Conservation (phyloP, 2,888 invertebrate genomes). For the Odontocolon sp. region DNA sequence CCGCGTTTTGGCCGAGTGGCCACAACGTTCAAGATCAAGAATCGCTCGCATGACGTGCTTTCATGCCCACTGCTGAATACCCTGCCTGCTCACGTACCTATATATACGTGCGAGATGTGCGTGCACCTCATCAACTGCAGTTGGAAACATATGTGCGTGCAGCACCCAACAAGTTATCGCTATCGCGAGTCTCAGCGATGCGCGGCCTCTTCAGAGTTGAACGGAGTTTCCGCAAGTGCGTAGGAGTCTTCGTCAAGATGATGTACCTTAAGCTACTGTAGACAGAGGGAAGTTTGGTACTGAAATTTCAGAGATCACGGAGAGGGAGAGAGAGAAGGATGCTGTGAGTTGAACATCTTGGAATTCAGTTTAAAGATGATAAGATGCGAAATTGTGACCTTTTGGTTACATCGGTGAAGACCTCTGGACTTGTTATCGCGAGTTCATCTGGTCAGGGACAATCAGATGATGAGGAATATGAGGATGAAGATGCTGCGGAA, state of each 20-base stretch:
- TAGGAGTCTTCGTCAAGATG: slow-evolving; percentile 38
- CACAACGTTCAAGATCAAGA: slow-evolving; percentile 23
- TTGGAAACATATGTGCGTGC: neutral
- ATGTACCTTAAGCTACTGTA: neutral
- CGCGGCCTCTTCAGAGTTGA: slow-evolving; percentile 20
- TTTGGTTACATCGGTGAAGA: neutral
- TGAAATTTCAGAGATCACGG: neutral
- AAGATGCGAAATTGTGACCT: neutral
- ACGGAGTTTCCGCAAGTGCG: slow-evolving; percentile 26
- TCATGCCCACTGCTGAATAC: neutral
- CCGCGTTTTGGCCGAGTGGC: slow-evolving; percentile 38
- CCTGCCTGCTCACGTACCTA: slow-evolving; percentile 6
- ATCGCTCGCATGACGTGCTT: slow-evolving; percentile 8
- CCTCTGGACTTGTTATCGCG: slow-evolving; percentile 70
- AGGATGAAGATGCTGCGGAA: slow-evolving; percentile 53
- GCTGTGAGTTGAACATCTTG: too few relatives aligned
- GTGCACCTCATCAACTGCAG: slow-evolving; percentile 32
- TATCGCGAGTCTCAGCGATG: slow-evolving; percentile 12
- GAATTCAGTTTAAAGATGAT: neutral
- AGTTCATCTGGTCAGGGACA: slow-evolving; percentile 65
- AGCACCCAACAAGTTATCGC: slow-evolving; percentile 37
- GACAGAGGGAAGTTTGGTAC: neutral
- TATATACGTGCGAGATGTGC: slow-evolving; percentile 20
- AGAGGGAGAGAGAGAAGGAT: neutral
- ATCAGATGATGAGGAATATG: slow-evolving; percentile 27